phyloP scores from a whole-genome alignment of 1,140 invertebrate species.

The Macrosteles quadrilineatus region DNA sequence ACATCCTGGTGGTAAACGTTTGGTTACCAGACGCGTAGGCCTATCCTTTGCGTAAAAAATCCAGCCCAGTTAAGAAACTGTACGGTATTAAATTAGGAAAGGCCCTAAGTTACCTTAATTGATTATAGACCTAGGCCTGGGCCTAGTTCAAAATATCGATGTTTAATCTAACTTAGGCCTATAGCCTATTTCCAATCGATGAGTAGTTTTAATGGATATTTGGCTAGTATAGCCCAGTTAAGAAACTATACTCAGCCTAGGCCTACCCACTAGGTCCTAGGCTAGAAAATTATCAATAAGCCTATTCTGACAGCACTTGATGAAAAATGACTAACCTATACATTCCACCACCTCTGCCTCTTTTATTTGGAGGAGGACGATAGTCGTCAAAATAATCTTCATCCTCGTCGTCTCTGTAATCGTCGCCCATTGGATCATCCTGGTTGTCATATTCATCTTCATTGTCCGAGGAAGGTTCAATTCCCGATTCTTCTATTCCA shows the following conservation, averaged over 20 bases:
- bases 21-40: neutral
- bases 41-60: neutral
- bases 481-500: slow-evolving; percentile 38
- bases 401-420: slow-evolving; percentile 35
- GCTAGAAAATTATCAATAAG: too few relatives aligned
- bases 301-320: too few relatives aligned
- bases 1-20: neutral
- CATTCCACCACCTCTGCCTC: slow-evolving; percentile 32
- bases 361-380: slow-evolving; percentile 45
- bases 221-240: too few relatives aligned
- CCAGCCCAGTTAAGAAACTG: too few relatives aligned
- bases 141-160: neutral
- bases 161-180: too few relatives aligned
- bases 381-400: slow-evolving; percentile 23
- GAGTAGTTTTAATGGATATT: too few relatives aligned
- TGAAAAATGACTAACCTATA: slow-evolving; percentile 7
- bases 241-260: too few relatives aligned
- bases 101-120: neutral
- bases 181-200: too few relatives aligned
- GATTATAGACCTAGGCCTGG: neutral
- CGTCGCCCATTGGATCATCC: slow-evolving; percentile 33
- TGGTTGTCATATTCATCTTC: slow-evolving; percentile 36
- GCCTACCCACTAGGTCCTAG: too few relatives aligned
- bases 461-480: slow-evolving; percentile 34
- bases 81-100: too few relatives aligned